Conservation (phyloP, 2,888 invertebrate genomes). For the Stenchaetothrips biformis region DNA sequence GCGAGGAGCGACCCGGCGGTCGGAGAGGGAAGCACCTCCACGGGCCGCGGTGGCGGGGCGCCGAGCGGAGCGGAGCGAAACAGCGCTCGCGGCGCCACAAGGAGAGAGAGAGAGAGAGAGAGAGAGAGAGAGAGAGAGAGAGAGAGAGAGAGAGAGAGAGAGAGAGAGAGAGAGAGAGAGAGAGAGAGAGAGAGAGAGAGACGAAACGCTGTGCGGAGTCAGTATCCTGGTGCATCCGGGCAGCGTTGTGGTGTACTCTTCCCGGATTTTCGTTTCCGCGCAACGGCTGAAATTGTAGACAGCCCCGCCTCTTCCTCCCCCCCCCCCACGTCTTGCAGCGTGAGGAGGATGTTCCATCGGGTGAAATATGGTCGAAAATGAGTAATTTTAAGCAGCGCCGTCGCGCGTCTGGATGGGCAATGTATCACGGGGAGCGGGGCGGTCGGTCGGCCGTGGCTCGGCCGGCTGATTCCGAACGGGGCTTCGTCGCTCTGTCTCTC, state of each 20-base stretch:
- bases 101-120: too few species aligned
- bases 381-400: conserved; percentile 16
- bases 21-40: too few species aligned
- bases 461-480: background rate
- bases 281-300: too few species aligned
- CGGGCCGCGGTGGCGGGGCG: background rate
- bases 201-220: background rate
- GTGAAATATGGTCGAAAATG: conserved; percentile 21
- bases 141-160: conserved; percentile 1
- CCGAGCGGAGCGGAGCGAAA: background rate
- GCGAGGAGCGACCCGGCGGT: too few species aligned
- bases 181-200: background rate
- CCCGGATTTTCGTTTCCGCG: too few species aligned
- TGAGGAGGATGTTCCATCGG: background rate
- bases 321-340: background rate
- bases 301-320: background rate
- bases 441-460: background rate
- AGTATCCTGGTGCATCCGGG: too few species aligned
- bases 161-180: background rate
- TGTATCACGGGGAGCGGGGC: background rate
- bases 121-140: conserved; percentile 1
- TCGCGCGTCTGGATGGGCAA: background rate
- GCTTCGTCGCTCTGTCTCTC: too few species aligned
- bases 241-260: too few species aligned
- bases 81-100: too few species aligned